Percentiles rank a stretch among this genome's conserved stretches.
Evolutionary conservation across 1,140 invertebrate genomes (phyloP).

Genomic region (Tetramorium simillimum): DNA sequence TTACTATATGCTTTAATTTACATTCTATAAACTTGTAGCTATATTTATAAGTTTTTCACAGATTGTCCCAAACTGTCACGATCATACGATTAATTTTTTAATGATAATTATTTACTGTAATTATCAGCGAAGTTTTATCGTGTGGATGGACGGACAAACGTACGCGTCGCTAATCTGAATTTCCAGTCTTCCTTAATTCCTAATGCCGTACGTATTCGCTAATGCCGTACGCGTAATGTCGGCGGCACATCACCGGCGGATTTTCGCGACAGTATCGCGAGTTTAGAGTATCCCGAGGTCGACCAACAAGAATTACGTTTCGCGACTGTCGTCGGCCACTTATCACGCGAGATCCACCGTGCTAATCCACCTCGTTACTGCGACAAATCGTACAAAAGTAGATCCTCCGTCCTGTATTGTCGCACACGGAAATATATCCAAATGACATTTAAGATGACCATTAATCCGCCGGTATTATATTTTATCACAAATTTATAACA

Average conservation of each 20-base stretch:
- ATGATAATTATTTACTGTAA: not conserved
- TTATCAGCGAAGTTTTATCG: not conserved
- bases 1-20: not conserved
- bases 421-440: not conserved
- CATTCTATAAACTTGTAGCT: not conserved
- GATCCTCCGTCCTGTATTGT: not conserved
- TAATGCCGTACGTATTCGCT: not conserved
- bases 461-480: not conserved
- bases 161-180: constrained; percentile 8
- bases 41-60: not conserved
- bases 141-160: not conserved
- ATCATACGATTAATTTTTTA: not conserved
- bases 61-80: not conserved
- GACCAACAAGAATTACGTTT: constrained; percentile 29
- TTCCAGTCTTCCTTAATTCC: constrained; percentile 27
- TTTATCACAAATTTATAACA: not conserved
- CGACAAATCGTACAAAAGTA: constrained; percentile 9
- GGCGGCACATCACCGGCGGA: constrained; percentile 4
- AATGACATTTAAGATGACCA: not conserved
- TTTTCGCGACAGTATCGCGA: constrained; percentile 38
- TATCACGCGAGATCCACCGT: constrained; percentile 6
- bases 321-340: not conserved
- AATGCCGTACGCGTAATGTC: constrained; percentile 16
- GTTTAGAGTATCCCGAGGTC: constrained; percentile 30
- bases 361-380: constrained; percentile 40